Conservation (phyloP, 2,113 vertebrate genomes). For the Microtus ochrogaster region DNA sequence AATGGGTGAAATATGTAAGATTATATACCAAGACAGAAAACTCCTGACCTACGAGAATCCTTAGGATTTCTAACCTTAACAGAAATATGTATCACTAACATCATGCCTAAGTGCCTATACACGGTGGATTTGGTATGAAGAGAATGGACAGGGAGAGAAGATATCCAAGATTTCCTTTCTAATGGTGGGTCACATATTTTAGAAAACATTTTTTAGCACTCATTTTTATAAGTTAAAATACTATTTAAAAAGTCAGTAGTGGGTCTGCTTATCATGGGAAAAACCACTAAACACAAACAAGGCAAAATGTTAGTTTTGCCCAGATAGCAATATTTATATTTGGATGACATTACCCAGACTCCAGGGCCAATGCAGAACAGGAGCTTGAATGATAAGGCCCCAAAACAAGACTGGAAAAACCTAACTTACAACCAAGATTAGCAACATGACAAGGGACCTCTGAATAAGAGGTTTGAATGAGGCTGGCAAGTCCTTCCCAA, state of each 20-base stretch:
- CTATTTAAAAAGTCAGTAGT: not conserved
- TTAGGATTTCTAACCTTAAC: not conserved
- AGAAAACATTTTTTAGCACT: not conserved
- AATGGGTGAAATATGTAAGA: not conserved
- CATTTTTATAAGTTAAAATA: constrained; percentile 29
- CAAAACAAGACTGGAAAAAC: not conserved
- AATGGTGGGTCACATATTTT: not conserved
- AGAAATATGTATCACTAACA: not conserved
- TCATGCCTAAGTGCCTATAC: not conserved
- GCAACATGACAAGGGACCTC: not conserved
- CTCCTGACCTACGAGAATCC: not conserved
- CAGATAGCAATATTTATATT: constrained; percentile 40
- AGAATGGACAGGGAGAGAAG: not conserved
- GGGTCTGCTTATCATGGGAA: not conserved
- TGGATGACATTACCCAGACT: not conserved
- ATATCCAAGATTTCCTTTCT: not conserved
- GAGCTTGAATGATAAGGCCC: not conserved
- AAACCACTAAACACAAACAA: not conserved
- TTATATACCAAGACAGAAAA: not conserved
- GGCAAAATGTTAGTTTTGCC: constrained; percentile 23
- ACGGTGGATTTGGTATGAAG: not conserved
- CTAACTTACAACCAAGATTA: not conserved
- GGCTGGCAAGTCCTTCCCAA: not conserved
- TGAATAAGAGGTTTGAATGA: not conserved
- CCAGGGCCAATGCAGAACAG: not conserved